Conservation (phyloP, 2,113 vertebrate species). For the Cottus gobio region DNA sequence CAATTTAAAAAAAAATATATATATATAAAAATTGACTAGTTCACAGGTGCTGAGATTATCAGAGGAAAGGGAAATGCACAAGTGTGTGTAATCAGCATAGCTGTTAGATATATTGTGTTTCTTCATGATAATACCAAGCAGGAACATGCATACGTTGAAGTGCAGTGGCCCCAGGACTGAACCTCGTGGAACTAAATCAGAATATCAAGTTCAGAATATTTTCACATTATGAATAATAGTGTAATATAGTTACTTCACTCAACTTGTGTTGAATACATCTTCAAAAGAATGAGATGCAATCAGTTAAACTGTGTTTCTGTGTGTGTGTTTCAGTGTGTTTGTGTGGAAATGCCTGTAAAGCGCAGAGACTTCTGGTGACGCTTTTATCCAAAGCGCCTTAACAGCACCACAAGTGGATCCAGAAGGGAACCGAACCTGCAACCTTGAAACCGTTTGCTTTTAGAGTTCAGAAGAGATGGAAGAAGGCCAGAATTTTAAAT, state of each 20-base stretch:
- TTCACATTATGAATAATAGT: too few species aligned
- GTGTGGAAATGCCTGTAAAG: conserved; percentile 86
- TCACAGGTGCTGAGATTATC: too few species aligned
- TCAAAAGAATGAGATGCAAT: neutral
- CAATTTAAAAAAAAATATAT: too few species aligned
- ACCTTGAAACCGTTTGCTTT: neutral
- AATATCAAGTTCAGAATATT: too few species aligned
- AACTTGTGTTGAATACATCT: neutral
- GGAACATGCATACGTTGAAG: too few species aligned
- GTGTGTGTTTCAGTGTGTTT: conserved; percentile 82
- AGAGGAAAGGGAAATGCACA: too few species aligned
- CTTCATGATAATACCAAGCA: too few species aligned
- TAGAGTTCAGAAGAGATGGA: neutral
- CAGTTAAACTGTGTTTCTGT: neutral
- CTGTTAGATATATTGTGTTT: too few species aligned
- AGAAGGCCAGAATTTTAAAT: neutral
- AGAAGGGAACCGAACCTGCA: conserved; percentile 29
- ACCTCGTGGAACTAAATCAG: too few species aligned
- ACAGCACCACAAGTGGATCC: conserved; percentile 57
- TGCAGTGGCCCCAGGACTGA: too few species aligned
- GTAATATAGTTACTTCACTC: neutral
- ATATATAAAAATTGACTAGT: too few species aligned
- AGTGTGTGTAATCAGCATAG: too few species aligned
- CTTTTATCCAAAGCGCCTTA: conserved; percentile 54
- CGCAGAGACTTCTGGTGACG: conserved; percentile 62